A percentile compares a stretch with the other conserved stretches of the same genome.
These are phyloP conservation scores for Oryzias javanicus DNA, from an alignment of 2,113 vertebrate genomes.

Conservation along the genomic window DNA sequence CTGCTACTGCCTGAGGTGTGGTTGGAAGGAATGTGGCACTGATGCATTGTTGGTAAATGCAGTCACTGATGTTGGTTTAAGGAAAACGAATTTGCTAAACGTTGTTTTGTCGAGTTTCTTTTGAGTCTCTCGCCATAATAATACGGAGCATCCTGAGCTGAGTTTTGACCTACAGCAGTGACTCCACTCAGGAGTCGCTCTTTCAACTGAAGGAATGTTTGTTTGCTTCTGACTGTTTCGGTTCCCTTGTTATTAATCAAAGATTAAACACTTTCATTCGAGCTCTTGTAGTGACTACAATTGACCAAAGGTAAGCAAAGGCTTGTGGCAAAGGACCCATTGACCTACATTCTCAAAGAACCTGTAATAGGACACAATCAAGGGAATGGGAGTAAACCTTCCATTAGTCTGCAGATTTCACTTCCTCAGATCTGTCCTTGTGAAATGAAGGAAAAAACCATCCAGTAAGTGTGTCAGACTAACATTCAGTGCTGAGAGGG, in stretches of 20 bases:
- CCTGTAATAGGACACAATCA: too few relatives aligned
- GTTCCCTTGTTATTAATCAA: background rate
- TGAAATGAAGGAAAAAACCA: too few relatives aligned
- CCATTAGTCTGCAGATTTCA: too few relatives aligned
- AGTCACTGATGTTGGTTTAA: slow-evolving; percentile 5
- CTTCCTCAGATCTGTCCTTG: too few relatives aligned
- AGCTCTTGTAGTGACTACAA: background rate
- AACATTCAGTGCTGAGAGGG: too few relatives aligned
- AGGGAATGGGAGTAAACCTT: too few relatives aligned
- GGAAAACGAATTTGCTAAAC: slow-evolving; percentile 4
- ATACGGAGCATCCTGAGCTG: background rate
- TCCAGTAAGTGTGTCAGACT: too few relatives aligned
- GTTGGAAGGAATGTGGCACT: slow-evolving; percentile 23
- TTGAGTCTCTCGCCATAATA: background rate
- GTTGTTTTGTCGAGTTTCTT: background rate
- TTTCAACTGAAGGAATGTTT: background rate
- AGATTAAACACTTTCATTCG: background rate
- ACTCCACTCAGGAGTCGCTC: background rate
- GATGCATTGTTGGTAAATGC: slow-evolving; percentile 27
- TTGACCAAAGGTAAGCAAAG: too few relatives aligned
- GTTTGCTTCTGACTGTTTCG: background rate
- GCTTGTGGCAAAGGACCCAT: too few relatives aligned
- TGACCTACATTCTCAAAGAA: too few relatives aligned
- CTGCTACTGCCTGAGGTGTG: slow-evolving; percentile 28
- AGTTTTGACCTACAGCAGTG: background rate